A percentile compares a stretch with the other conserved stretches of the same genome.
Evolutionary conservation across 1,140 invertebrate species (phyloP).

Genomic region (Nasonia giraulti): DNA sequence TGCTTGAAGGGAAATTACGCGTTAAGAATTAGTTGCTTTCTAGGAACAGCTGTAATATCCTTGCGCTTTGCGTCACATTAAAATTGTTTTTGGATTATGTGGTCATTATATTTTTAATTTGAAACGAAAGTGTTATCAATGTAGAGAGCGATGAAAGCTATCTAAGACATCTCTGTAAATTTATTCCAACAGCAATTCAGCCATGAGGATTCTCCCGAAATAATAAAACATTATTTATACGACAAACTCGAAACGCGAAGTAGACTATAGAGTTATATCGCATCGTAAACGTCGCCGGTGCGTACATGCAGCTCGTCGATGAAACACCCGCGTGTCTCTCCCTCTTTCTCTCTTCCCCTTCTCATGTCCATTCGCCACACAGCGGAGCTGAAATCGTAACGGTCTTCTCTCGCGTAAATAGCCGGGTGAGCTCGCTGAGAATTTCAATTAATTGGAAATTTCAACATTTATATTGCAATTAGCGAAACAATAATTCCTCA

Average conservation of each 20-base stretch:
- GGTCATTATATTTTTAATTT: no score
- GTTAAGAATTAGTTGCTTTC: no score
- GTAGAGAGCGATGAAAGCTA: no score
- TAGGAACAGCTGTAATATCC: no score
- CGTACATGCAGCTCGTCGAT: not conserved
- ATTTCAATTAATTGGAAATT: conserved; percentile 50
- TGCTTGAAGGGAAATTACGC: no score
- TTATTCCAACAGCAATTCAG: no score
- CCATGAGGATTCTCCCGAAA: not conserved
- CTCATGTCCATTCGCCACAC: not conserved
- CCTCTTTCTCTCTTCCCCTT: not conserved
- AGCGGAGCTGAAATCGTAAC: not conserved
- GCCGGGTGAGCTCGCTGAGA: not conserved
- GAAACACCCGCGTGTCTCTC: not conserved
- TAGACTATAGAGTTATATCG: not conserved
- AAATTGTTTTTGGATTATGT: no score
- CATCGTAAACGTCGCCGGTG: not conserved
- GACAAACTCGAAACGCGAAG: not conserved
- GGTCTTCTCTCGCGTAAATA: conserved; percentile 10
- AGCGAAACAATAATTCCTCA: conserved; percentile 46
- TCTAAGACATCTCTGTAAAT: no score
- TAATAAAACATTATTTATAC: not conserved
- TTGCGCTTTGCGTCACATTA: no score
- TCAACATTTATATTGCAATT: conserved; percentile 46
- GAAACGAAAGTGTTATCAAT: no score